Evolutionary conservation across 2,113 vertebrate genomes (phyloP), one percentile per base, ranked within the genome.

Genomic region (Pseudopodoces humilis): DNA sequence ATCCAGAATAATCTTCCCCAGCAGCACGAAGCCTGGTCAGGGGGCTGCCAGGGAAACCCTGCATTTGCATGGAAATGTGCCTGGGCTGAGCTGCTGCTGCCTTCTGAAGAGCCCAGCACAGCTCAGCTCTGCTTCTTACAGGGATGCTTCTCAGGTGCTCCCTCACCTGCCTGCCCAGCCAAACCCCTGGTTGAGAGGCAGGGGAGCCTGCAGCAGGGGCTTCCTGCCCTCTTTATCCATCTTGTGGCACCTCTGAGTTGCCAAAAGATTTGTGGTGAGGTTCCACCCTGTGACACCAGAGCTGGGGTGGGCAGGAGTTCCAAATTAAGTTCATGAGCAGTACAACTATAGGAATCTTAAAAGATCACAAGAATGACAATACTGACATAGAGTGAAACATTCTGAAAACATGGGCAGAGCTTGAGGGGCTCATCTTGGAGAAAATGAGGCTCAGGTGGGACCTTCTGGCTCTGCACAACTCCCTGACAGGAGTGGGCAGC

Each of bases 331-430:
- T 74, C 23, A 9, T 4, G 14, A 78, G 41, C n/a, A 49, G 15
- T 2, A n/a, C 28, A 75, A 27, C 19, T 28, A 12, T 0, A 27
- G 62, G n/a, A 49, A 30, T 33, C 22, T 55, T 28, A 9, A 18
- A 14, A 53, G 3, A 47, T 39, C 31, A 23, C 18, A 23, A 10
- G 39, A 52, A 78, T 53, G 44, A 35, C 15, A 9, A 6, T 2
- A 15, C 30, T 18, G 7, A 18, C 27, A 8, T 0, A 11, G 16
- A 70, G 17, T 4, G 13, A 63, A 14, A 20, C 5, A 2, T 16
- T 70, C 67, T 55, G 31, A 55, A 52, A 88, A n/a, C 5, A 8
- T 3, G 53, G 44, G 37, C 52, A 74, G 86, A 50, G 33, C 44
- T 67, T 6, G 4, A 25, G 52, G 25, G 52, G 44, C 52, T 59